These are phyloP conservation scores for Danio rerio DNA, from an alignment of 2,113 vertebrate species.

Conservation along the genomic window DNA sequence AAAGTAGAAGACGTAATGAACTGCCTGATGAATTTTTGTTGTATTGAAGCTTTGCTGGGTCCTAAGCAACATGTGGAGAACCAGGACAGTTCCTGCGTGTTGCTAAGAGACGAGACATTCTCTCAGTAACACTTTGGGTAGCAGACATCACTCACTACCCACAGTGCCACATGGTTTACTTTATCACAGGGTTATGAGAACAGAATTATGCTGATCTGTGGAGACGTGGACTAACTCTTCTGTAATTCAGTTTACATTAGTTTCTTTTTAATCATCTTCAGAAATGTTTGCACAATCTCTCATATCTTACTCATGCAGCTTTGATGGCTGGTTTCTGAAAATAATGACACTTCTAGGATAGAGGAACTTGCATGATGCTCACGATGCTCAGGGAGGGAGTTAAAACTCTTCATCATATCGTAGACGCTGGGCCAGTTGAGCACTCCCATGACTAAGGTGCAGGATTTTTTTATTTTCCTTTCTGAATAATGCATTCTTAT, in stretches of 20 bases:
- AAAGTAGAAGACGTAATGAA: not conserved
- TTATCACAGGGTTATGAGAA: not conserved
- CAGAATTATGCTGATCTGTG: not conserved
- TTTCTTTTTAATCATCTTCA: constrained; percentile 19
- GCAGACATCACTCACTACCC: constrained; percentile 28
- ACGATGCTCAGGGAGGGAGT: constrained; percentile 38
- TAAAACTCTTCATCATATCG: constrained; percentile 21
- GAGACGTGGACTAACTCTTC: constrained; percentile 22
- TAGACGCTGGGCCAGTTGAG: constrained; percentile 18
- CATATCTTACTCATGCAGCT: constrained; percentile 32
- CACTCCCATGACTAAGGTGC: constrained; percentile 27
- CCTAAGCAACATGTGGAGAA: constrained; percentile 73
- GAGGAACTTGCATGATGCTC: constrained; percentile 18
- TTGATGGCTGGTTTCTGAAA: constrained; percentile 14
- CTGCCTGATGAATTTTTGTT: constrained; percentile 37
- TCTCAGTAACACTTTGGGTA: constrained; percentile 64
- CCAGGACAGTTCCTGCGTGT: constrained; percentile 75
- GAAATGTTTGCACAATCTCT: constrained; percentile 56
- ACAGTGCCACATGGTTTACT: constrained; percentile 8
- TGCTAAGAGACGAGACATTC: constrained; percentile 77
- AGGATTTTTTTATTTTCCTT: not conserved
- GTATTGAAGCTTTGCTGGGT: constrained; percentile 73
- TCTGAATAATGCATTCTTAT: not conserved
- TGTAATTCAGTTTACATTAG: constrained; percentile 50
- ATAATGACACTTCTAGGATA: not conserved